Evolutionary conservation across 2,888 invertebrate species (phyloP).

Genomic region (Dendrolimus houi): DNA sequence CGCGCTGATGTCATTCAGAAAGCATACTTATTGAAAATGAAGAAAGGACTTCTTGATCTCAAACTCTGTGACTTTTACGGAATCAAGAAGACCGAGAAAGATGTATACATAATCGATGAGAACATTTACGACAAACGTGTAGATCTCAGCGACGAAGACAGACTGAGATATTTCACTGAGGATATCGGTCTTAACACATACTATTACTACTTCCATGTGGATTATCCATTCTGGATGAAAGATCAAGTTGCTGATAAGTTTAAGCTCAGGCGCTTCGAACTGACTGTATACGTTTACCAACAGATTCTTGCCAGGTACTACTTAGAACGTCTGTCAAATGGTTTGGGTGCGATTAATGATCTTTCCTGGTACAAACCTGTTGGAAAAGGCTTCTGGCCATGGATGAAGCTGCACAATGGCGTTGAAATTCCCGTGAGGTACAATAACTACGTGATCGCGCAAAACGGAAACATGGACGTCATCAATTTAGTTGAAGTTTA

Average conservation of each 20-base stretch:
- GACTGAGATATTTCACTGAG: constrained; percentile 79
- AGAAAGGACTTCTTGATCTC: constrained; percentile 52
- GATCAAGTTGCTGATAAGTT: constrained; percentile 50
- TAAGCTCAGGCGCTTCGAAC: constrained; percentile 63
- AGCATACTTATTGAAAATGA: constrained; percentile 70
- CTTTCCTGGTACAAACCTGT: constrained; percentile 62
- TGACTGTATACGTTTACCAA: constrained; percentile 78
- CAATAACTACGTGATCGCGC: constrained; percentile 50
- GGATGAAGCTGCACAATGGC: constrained; percentile 72
- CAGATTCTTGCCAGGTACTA: constrained; percentile 80
- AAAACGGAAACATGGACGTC: constrained; percentile 37
- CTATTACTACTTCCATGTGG: constrained; percentile 78
- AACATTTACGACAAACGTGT: constrained; percentile 79
- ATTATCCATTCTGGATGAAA: constrained; percentile 80
- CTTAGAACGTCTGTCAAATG: constrained; percentile 70
- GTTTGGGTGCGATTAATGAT: constrained; percentile 56
- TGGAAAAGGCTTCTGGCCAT: constrained; percentile 74
- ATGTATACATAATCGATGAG: constrained; percentile 78
- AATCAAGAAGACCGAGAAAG: constrained; percentile 63
- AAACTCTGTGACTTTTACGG: constrained; percentile 72
- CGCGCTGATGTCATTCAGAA: constrained; percentile 80
- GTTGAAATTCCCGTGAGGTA: constrained; percentile 69
- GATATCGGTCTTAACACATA: constrained; percentile 79
- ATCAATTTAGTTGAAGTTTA: constrained; percentile 46
- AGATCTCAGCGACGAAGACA: constrained; percentile 71